These are phyloP conservation scores for Propithecus deckenii DNA, from an alignment of 2,797 vertebrate genomes.

Conservation along the genomic window DNA sequence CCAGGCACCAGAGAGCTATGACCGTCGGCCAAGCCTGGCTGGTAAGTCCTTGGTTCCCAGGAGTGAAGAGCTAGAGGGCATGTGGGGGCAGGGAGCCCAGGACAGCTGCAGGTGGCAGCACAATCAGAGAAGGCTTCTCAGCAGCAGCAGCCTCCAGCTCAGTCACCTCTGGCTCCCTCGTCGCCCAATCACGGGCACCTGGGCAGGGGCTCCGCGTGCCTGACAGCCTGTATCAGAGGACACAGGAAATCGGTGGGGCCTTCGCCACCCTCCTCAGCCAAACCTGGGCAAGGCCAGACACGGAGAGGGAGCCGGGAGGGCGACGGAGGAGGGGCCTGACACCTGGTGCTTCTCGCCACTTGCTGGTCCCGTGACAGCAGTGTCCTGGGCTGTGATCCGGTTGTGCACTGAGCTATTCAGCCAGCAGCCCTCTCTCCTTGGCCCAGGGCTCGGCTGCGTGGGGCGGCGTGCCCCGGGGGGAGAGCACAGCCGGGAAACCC, in stretches of 20 bases:
- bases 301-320: not conserved
- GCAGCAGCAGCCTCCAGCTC: not conserved
- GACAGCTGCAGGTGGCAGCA: too few relatives aligned
- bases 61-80: not conserved
- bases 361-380: not conserved
- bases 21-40: not conserved
- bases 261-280: not conserved
- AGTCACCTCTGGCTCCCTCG: too few relatives aligned
- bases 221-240: not conserved
- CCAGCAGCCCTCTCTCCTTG: not conserved
- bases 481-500: not conserved
- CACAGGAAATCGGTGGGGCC: not conserved
- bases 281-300: not conserved
- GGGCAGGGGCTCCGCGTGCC: not conserved
- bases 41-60: not conserved
- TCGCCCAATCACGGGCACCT: not conserved
- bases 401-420: not conserved
- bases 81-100: not conserved
- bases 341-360: not conserved
- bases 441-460: not conserved
- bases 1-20: not conserved
- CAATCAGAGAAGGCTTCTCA: not conserved
- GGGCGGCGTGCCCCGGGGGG: not conserved
- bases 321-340: not conserved
- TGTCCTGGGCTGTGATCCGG: not conserved